These are phyloP conservation scores for Mastigias papua DNA, from an alignment of 30 jellyfish, hydroid and myxozoan genomes.

Conservation along the genomic window DNA sequence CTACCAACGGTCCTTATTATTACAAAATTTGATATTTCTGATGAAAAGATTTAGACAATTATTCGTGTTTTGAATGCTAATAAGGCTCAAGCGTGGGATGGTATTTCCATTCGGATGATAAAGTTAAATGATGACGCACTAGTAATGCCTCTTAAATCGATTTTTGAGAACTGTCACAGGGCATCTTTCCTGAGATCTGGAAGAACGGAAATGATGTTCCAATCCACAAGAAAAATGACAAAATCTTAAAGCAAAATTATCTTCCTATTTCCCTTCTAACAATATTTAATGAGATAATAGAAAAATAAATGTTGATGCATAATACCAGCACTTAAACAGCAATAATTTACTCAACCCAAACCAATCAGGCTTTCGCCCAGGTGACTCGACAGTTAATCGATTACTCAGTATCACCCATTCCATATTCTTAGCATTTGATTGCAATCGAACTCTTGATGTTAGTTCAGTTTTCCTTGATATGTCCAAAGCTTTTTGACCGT, in stretches of 20 bases:
- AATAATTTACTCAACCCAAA: not conserved
- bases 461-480: constrained; percentile 47
- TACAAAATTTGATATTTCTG: not conserved
- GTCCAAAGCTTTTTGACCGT: constrained; percentile 69
- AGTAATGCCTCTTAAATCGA: constrained; percentile 22
- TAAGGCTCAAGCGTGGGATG: constrained; percentile 72
- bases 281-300: constrained; percentile 33
- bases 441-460: constrained; percentile 61
- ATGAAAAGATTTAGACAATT: constrained; percentile 8
- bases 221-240: not conserved
- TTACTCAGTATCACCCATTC: constrained; percentile 29
- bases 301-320: constrained; percentile 29
- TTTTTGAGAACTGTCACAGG: constrained; percentile 19
- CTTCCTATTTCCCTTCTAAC: constrained; percentile 66
- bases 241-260: constrained; percentile 11
- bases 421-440: constrained; percentile 54
- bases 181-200: constrained; percentile 43
- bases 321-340: constrained; percentile 1
- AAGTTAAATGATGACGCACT: constrained; percentile 50
- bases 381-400: constrained; percentile 49
- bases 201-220: constrained; percentile 34
- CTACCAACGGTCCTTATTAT: constrained; percentile 20
- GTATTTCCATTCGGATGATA: constrained; percentile 53
- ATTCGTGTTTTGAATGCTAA: constrained; percentile 46
- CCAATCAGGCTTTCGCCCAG: not conserved